Base-by-base conservation (phyloP, 1,140 invertebrate species). In the Megalopta genalis region DNA sequence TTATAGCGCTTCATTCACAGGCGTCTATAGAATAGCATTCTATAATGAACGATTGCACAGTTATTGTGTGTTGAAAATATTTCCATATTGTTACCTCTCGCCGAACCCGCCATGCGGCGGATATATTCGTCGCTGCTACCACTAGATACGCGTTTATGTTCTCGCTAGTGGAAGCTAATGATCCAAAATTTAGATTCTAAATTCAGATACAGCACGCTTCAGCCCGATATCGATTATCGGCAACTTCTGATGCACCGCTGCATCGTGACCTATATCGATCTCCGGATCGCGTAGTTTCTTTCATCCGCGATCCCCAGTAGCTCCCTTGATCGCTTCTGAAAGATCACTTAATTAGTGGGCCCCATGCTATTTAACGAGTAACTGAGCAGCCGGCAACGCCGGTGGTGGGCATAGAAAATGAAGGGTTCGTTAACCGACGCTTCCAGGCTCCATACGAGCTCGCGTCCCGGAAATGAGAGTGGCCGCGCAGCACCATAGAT, bases 351-450 rank as follows among this genome's bases (percentile, higher is more conserved):
- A 63, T 63, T 63, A 63, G 60, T 9, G 8, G 27, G n/a, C n/a
- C 2, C 6, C 27, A 6, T 14, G 21, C 21, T 63, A 37, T 63
- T 16, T 37, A 37, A 37, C 60, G 60, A 37, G 32, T 37, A 63
- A 63, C 16, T 6, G 60, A 27, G 25, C 14, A 63, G 16, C 27
- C 27, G 32, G 32, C 27, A 8, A 16, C 27, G 27, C 2, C 66
- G 23, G 46, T 25, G 27, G 27, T n/a, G 59, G 64, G 5, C 9
- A 23, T 42, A 52, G 42, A 49, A 37, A 62, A 59, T 2, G 23
- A n/a, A 23, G 32, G 2, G 42, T 42, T 77, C 75, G 37, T 77
- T 77, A 77, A 5, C 42, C 57, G 39, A 52, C 3, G 23, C 10
- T 49, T 37, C 12, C 25, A 52, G 49, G 49, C 0, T 52, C 49